Percentiles rank a stretch among this genome's conserved stretches.
Evolutionary conservation across 2,113 vertebrate genomes (phyloP).

Genomic region (Thalassarche chlororhynchos): DNA sequence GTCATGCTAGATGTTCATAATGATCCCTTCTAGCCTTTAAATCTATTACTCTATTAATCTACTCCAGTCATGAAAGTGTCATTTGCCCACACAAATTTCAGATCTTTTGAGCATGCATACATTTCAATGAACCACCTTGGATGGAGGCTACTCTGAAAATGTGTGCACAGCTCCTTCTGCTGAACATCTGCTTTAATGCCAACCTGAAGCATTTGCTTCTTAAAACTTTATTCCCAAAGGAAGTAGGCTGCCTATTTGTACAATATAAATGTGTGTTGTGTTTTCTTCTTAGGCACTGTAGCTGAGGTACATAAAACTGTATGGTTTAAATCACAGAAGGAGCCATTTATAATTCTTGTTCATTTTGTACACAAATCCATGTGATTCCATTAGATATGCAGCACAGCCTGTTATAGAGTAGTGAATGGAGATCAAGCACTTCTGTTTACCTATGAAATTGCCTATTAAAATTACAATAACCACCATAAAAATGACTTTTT

Average conservation of each 20-base stretch:
- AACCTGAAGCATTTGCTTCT: neutral
- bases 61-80: slow-evolving; percentile 32
- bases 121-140: neutral
- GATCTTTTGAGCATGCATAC: neutral
- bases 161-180: slow-evolving; percentile 40
- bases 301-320: slow-evolving; percentile 24
- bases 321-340: slow-evolving; percentile 45
- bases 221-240: slow-evolving; percentile 2
- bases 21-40: slow-evolving; percentile 56
- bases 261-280: neutral
- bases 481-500: slow-evolving; percentile 52
- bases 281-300: slow-evolving; percentile 7
- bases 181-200: slow-evolving; percentile 35
- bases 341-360: slow-evolving; percentile 66
- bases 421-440: slow-evolving; percentile 71
- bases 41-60: slow-evolving; percentile 50
- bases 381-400: slow-evolving; percentile 65
- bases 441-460: slow-evolving; percentile 73
- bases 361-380: slow-evolving; percentile 61
- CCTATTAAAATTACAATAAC: slow-evolving; percentile 68
- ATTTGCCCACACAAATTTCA: neutral
- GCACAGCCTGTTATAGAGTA: slow-evolving; percentile 42
- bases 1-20: slow-evolving; percentile 53
- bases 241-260: neutral
- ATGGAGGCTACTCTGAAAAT: neutral